A percentile compares a stretch with the other conserved stretches of the same genome.
These are phyloP conservation scores for Cheilosia impressa DNA, from an alignment of 2,888 invertebrate genomes.

Conservation along the genomic window DNA sequence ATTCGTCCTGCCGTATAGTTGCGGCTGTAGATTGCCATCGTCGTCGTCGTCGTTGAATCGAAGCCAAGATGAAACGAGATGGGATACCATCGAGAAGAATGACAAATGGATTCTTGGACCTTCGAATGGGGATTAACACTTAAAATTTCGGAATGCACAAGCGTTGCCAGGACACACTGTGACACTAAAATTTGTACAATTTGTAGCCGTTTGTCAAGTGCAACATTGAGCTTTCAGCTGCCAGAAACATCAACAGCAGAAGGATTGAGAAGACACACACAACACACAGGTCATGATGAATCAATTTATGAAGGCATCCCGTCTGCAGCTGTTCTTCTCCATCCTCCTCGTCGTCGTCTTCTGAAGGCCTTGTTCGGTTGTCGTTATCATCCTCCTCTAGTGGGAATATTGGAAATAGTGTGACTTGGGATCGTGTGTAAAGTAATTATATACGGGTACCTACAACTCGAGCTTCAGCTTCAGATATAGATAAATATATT, in stretches of 20 bases:
- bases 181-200: slow-evolving; percentile 79
- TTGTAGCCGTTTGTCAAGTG: slow-evolving; percentile 79
- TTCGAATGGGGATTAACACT: slow-evolving; percentile 71
- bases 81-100: slow-evolving; percentile 49
- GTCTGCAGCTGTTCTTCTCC: slow-evolving; percentile 54
- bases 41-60: not conserved
- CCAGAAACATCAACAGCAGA: slow-evolving; percentile 61
- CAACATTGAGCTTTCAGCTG: slow-evolving; percentile 75
- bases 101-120: slow-evolving; percentile 70
- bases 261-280: slow-evolving; percentile 24
- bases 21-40: slow-evolving; percentile 41
- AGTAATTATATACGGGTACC: slow-evolving; percentile 64
- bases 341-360: slow-evolving; percentile 16
- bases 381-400: slow-evolving; percentile 66
- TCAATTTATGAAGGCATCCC: slow-evolving; percentile 73
- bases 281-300: slow-evolving; percentile 61
- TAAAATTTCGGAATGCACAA: slow-evolving; percentile 65
- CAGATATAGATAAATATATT: slow-evolving; percentile 49
- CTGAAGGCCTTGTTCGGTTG: slow-evolving; percentile 68
- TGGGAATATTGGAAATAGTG: slow-evolving; percentile 72
- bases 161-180: slow-evolving; percentile 74
- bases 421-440: slow-evolving; percentile 71
- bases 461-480: slow-evolving; percentile 18
- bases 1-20: slow-evolving; percentile 41
- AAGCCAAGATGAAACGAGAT: slow-evolving; percentile 11